phyloP scores from a whole-genome alignment of 2,797 vertebrate genomes.

The Amblyraja radiata region DNA sequence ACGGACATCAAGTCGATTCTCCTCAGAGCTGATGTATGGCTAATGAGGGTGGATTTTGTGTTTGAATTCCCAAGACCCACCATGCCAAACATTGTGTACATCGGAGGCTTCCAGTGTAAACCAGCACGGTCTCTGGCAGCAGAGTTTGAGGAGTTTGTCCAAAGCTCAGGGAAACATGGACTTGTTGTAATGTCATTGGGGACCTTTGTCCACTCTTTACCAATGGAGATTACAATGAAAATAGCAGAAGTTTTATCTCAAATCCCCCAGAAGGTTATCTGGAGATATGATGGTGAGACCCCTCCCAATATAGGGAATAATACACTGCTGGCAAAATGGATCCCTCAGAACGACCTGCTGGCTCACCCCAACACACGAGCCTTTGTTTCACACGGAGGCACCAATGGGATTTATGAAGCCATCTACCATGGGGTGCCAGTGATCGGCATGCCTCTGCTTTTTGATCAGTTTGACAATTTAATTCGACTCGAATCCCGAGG shows the following conservation, averaged over 20 bases:
- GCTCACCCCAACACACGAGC: slow-evolving; percentile 19
- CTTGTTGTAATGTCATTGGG: slow-evolving; percentile 57
- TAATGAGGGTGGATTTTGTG: not conserved
- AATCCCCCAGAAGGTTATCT: slow-evolving; percentile 52
- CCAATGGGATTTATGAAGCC: not conserved
- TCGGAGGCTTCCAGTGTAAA: slow-evolving; percentile 31
- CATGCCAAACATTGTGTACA: slow-evolving; percentile 27
- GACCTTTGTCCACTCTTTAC: slow-evolving; percentile 51
- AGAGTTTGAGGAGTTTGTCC: slow-evolving; percentile 54
- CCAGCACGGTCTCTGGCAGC: not conserved
- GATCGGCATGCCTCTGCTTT: slow-evolving; percentile 56
- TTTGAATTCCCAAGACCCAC: slow-evolving; percentile 17
- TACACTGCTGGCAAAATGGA: not conserved
- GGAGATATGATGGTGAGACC: slow-evolving; percentile 53
- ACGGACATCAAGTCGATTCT: no score
- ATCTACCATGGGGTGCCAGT: slow-evolving; percentile 56
- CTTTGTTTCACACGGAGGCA: not conserved
- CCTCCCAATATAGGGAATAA: slow-evolving; percentile 44
- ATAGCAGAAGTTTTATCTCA: not conserved
- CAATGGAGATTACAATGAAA: slow-evolving; percentile 54
- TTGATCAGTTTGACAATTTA: slow-evolving; percentile 52
- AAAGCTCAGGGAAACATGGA: slow-evolving; percentile 62
- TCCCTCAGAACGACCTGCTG: slow-evolving; percentile 49
- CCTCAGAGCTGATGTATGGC: not conserved
- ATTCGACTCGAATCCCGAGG: not conserved